Conservation (phyloP, 2,113 vertebrate genomes). For the Pelecanus crispus region DNA sequence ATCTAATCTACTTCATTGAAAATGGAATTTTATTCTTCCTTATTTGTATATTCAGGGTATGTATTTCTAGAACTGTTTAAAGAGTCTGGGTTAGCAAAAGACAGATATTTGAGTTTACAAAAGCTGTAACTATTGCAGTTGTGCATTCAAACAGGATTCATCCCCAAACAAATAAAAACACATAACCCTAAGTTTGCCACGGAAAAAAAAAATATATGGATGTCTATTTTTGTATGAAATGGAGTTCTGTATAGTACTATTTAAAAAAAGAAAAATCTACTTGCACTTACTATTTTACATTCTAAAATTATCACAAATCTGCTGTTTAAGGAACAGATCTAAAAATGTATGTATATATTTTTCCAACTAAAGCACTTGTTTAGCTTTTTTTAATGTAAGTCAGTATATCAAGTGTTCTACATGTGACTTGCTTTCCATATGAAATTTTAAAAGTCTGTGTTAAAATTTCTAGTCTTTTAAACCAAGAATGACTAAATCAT, state of each 20-base stretch:
- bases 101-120: not conserved
- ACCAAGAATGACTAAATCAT: not conserved
- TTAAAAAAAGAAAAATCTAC: conserved; percentile 14
- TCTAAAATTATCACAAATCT: conserved; percentile 40
- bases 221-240: conserved; percentile 71
- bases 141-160: not conserved
- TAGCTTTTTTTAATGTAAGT: not conserved
- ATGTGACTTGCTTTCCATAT: not conserved
- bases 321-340: conserved; percentile 42
- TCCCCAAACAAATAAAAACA: not conserved
- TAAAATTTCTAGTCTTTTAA: not conserved
- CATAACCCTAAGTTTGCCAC: not conserved
- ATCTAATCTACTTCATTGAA: not conserved
- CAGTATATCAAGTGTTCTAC: not conserved
- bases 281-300: conserved; percentile 71
- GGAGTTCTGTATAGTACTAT: conserved; percentile 53
- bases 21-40: not conserved
- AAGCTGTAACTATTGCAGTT: not conserved
- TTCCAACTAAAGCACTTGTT: not conserved
- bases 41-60: not conserved
- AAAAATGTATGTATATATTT: conserved; percentile 53
- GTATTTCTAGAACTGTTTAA: not conserved
- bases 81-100: not conserved
- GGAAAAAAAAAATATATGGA: conserved; percentile 9
- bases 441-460: not conserved